phyloP scores from a whole-genome alignment of 1,140 invertebrate genomes.

The Lanistes nyassanus region DNA sequence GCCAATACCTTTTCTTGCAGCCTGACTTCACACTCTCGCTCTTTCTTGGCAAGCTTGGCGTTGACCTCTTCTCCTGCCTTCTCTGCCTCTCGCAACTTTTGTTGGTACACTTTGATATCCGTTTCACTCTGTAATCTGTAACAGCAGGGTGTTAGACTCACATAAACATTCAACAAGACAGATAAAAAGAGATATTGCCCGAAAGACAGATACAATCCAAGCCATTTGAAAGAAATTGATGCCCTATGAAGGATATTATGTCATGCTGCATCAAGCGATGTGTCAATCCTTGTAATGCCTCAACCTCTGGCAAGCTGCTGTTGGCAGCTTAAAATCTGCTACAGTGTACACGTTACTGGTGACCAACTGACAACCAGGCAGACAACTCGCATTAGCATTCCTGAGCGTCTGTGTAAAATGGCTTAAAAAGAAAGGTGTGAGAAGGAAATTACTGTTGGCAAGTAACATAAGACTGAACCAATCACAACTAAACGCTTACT shows the following conservation, averaged over 20 bases:
- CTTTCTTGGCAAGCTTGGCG: constrained; percentile 87
- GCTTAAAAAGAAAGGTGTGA: not conserved
- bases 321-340: too few relatives aligned
- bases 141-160: constrained; percentile 8
- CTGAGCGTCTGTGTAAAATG: not conserved
- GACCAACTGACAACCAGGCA: too few relatives aligned
- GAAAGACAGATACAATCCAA: not conserved
- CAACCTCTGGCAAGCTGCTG: too few relatives aligned
- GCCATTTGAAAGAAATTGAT: not conserved
- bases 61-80: constrained; percentile 89
- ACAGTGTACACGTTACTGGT: too few relatives aligned
- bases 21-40: constrained; percentile 89
- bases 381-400: too few relatives aligned
- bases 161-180: not conserved
- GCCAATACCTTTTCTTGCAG: constrained; percentile 90
- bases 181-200: not conserved
- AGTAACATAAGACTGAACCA: not conserved
- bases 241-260: not conserved
- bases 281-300: too few relatives aligned
- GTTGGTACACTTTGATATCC: constrained; percentile 86
- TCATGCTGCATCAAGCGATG: too few relatives aligned
- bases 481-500: constrained; percentile 67
- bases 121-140: constrained; percentile 88
- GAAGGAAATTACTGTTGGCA: not conserved
- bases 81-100: constrained; percentile 87